These are phyloP conservation scores for Drosophila kanapiae DNA, from an alignment of 1,140 invertebrate genomes.

Conservation along the genomic window DNA sequence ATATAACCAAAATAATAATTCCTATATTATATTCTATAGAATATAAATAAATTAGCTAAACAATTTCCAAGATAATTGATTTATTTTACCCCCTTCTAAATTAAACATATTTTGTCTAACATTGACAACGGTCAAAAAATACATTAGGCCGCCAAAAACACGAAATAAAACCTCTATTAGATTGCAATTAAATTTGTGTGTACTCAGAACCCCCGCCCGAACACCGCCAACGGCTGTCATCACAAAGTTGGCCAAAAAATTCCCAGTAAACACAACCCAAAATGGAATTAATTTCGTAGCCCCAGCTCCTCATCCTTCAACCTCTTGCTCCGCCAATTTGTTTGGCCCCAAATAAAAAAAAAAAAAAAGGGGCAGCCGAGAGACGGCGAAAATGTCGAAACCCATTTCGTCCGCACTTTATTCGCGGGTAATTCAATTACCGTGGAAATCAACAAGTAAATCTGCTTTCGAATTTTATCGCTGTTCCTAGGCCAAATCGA, in stretches of 20 bases:
- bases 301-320: neutral
- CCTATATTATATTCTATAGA: neutral
- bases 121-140: constrained; percentile 12
- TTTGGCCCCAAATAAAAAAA: constrained; percentile 8
- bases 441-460: constrained; percentile 75
- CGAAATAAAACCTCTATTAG: constrained; percentile 48
- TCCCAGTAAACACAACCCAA: constrained; percentile 28
- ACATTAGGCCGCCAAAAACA: constrained; percentile 5
- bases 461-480: constrained; percentile 52
- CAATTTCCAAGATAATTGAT: neutral
- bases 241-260: constrained; percentile 31
- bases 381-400: constrained; percentile 36
- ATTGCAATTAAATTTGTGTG: constrained; percentile 61
- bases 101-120: neutral
- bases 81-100: neutral
- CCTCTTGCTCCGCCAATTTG: constrained; percentile 16
- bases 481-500: constrained; percentile 30
- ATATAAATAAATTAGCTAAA: too few relatives aligned
- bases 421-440: constrained; percentile 70
- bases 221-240: neutral
- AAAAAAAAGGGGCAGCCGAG: constrained; percentile 5
- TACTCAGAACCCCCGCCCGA: constrained; percentile 25
- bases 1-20: too few relatives aligned
- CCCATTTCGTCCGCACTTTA: constrained; percentile 58
- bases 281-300: constrained; percentile 38